phyloP scores from a whole-genome alignment of 53 echinoderm and acorn worm genomes.

The Henricia sp. region DNA sequence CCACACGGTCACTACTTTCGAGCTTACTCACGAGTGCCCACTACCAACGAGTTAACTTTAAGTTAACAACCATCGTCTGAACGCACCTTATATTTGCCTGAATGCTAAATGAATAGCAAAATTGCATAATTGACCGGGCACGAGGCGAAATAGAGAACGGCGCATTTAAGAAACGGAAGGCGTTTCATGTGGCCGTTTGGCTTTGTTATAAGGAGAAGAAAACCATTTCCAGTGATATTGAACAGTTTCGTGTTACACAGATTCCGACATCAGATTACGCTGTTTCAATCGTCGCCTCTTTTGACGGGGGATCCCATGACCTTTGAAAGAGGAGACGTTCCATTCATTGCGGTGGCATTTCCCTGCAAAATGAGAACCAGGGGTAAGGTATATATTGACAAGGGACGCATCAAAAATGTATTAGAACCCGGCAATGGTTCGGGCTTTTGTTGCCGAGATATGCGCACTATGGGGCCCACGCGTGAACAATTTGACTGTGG shows the following conservation, averaged over 20 bases:
- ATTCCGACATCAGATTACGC: conserved; percentile 25
- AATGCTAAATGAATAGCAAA: too few relatives aligned
- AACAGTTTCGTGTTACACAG: conserved; percentile 21
- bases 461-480: not conserved
- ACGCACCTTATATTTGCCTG: too few relatives aligned
- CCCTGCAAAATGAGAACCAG: not conserved
- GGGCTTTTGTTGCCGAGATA: conserved; percentile 20
- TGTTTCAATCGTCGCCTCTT: not conserved
- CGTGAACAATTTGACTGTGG: conserved; percentile 3
- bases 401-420: conserved; percentile 39
- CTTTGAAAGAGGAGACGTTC: conserved; percentile 18
- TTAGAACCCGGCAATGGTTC: not conserved
- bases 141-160: not conserved
- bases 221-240: not conserved
- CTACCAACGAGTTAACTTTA: too few relatives aligned
- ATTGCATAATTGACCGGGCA: too few relatives aligned
- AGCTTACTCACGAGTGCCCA: too few relatives aligned
- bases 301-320: conserved; percentile 12
- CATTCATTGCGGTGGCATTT: conserved; percentile 28
- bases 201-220: not conserved
- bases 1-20: too few relatives aligned
- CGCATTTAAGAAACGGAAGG: not conserved
- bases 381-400: conserved; percentile 18
- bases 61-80: too few relatives aligned
- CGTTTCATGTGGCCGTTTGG: not conserved